Evolutionary conservation across 2,113 vertebrate genomes (phyloP), one percentile per base, ranked within the genome.

Genomic region (Megaleporinus macrocephalus): DNA sequence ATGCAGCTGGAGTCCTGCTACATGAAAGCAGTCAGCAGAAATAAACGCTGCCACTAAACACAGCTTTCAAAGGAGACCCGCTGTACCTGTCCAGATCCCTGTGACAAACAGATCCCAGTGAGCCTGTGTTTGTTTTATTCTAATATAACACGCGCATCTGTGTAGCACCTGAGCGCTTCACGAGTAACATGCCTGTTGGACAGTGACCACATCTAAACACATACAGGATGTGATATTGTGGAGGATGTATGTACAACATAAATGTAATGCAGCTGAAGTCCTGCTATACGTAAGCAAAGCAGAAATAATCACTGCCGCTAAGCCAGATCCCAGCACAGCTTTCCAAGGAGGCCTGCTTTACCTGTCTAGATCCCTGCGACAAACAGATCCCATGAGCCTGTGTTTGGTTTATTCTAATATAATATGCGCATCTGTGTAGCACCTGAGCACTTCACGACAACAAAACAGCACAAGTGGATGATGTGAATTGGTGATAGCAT

Each of bases 401-500:
- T 27, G 66, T 85, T 41, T 79, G 74, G 29, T 66, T 36, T 14
- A 44, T 72, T 75, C 22, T 12, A 75, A 26, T 30, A 70, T 29
- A 63, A 83, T 30, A 59, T 44, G 26, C 68, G 53, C 53, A 30
- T 65, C 47, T 76, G 63, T 66, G 73, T 47, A 18, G 20, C 78
- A 74, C 78, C 59, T 80, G 70, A 82, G 49, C 71, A 24, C 29
- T 30, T 76, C 30, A 18, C 29, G 26, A 62, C 11, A 76, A 55
- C 33, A 10, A 69, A 77, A 78, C 53, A 59, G 30, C 27, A 77
- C 26, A 73, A 44, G 44, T 61, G 49, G 15, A 24, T 44, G 73
- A 65, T 27, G 30, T 33, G 66, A 72, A 66, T 83, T 80, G 62
- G 44, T 73, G 79, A 78, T 72, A 79, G 26, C 47, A 71, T 70